phyloP scores from a whole-genome alignment of 2,113 vertebrate species.

The Empidonax traillii region DNA sequence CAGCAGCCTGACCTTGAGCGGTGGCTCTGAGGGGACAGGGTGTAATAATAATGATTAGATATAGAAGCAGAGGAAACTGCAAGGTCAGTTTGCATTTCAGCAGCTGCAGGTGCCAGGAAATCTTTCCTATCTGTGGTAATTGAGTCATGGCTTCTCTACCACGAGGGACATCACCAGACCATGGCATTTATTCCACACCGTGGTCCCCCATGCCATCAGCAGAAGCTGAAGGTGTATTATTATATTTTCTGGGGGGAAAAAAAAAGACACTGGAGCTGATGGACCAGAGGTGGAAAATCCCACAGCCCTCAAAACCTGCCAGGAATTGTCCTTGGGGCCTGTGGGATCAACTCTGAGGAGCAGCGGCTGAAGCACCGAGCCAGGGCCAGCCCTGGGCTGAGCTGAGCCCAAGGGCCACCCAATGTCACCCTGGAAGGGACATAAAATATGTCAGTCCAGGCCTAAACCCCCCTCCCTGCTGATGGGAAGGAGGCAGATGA shows the following conservation, averaged over 20 bases:
- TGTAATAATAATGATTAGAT: not conserved
- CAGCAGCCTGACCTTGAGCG: not conserved
- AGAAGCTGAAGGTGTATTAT: not conserved
- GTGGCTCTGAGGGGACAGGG: not conserved
- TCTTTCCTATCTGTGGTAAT: not conserved
- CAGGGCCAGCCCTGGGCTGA: not conserved
- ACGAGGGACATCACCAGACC: not conserved
- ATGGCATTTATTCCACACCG: not conserved
- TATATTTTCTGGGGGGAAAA: not conserved
- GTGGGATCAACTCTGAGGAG: not conserved
- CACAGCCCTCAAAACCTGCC: not conserved
- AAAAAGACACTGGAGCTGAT: not conserved
- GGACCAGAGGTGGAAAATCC: not conserved
- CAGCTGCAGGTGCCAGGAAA: slow-evolving; percentile 2
- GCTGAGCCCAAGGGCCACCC: not conserved
- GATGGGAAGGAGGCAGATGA: not conserved
- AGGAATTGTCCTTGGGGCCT: not conserved
- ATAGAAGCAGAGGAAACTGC: not conserved
- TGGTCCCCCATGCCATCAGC: not conserved
- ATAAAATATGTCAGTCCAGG: rapidly evolving
- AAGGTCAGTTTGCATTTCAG: slow-evolving; percentile 28
- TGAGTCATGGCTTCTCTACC: not conserved
- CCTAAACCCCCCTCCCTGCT: not conserved
- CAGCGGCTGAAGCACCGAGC: too few species aligned
- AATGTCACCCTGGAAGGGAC: rapidly evolving